phyloP scores from a whole-genome alignment of 2,797 vertebrate species.

The Phaenicophaeus curvirostris region DNA sequence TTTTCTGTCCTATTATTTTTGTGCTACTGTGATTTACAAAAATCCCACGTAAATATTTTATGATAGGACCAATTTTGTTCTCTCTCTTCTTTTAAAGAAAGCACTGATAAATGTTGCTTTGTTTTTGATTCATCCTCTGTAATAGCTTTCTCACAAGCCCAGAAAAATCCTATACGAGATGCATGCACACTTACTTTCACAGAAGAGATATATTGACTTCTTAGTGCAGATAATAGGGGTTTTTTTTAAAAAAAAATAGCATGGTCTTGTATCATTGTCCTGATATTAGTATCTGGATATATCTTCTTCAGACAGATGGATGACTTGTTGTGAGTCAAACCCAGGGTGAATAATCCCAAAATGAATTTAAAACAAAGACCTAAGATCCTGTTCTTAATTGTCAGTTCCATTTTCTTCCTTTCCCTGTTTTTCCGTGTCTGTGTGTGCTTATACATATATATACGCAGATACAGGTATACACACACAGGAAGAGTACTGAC shows the following conservation, averaged over 20 bases:
- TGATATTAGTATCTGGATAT: neutral
- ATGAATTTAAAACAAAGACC: neutral
- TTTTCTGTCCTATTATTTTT: conserved; percentile 25
- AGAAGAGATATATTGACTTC: neutral
- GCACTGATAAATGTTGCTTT: conserved; percentile 11
- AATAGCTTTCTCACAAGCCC: conserved; percentile 17
- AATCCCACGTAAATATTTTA: conserved; percentile 29
- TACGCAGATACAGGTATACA: rapidly evolving
- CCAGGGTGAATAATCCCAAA: neutral
- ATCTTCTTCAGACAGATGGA: neutral
- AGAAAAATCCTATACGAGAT: neutral
- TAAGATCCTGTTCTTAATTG: neutral
- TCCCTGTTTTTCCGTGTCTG: neutral
- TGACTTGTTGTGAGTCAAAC: neutral
- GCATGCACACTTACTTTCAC: neutral
- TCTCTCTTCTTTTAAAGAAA: neutral
- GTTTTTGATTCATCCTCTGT: conserved; percentile 31
- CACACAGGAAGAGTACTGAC: neutral
- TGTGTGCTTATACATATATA: neutral
- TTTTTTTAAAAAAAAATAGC: neutral
- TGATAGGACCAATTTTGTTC: conserved; percentile 23
- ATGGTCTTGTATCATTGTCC: neutral
- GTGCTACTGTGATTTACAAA: conserved; percentile 9
- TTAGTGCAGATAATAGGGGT: neutral
- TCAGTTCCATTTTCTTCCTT: neutral